A percentile compares a stretch with the other conserved stretches of the same genome.
phyloP scores from a whole-genome alignment of 2,888 invertebrate species.

The Chironomus riparius region DNA sequence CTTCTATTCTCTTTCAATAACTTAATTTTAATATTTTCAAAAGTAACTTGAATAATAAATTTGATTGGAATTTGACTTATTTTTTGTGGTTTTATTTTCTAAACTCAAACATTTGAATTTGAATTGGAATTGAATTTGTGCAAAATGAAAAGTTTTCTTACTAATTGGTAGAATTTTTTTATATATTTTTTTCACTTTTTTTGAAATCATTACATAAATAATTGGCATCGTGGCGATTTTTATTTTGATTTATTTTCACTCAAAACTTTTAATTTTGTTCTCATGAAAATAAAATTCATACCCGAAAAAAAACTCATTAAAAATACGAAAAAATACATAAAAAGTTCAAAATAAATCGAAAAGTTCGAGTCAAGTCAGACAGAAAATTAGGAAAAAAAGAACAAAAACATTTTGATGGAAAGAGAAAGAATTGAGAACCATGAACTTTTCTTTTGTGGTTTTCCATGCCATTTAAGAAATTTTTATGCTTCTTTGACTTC shows the following conservation, averaged over 20 bases:
- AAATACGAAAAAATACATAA: neutral
- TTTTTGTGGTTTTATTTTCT: neutral
- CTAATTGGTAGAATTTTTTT: neutral
- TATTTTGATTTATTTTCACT: neutral
- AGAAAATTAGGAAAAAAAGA: neutral
- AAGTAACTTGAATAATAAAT: too few species aligned
- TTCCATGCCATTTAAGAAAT: neutral
- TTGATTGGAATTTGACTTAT: too few species aligned
- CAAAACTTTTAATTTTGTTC: neutral
- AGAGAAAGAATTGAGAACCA: neutral
- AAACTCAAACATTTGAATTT: neutral
- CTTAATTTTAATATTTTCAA: too few species aligned
- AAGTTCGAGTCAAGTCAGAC: slow-evolving; percentile 23
- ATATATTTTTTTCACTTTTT: neutral
- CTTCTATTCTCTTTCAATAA: too few species aligned
- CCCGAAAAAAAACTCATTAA: neutral
- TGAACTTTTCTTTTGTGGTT: neutral
- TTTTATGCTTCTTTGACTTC: neutral
- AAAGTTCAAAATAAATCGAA: slow-evolving; percentile 1
- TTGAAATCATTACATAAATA: neutral
- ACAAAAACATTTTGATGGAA: too few species aligned
- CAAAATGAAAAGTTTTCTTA: neutral
- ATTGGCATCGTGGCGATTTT: neutral
- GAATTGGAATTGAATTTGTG: neutral
- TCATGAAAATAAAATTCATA: neutral